A percentile compares a stretch with the other conserved stretches of the same genome.
phyloP scores from a whole-genome alignment of 2,113 vertebrate species.

The Hemiscyllium ocellatum region DNA sequence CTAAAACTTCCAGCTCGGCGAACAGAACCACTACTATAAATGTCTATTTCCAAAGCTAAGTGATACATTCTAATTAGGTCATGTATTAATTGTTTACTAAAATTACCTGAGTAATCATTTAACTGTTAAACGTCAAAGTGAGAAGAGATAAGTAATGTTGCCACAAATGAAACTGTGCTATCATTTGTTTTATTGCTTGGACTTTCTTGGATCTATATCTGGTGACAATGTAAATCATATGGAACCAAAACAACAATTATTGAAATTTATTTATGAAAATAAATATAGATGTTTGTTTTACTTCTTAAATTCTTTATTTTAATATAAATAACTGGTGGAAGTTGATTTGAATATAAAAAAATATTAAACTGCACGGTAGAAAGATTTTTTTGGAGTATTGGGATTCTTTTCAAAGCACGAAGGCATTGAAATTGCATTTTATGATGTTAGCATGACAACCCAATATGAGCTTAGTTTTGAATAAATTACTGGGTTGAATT shows the following conservation, averaged over 20 bases:
- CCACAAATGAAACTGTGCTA: background rate
- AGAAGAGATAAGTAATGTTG: background rate
- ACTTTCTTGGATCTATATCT: background rate
- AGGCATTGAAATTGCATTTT: background rate
- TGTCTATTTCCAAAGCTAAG: background rate
- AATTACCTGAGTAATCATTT: background rate
- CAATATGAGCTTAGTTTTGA: background rate
- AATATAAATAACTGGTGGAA: background rate
- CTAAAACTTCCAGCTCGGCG: too few relatives aligned
- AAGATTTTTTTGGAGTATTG: background rate
- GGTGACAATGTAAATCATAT: background rate
- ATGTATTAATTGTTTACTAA: background rate
- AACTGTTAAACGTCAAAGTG: background rate
- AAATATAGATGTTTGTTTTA: background rate
- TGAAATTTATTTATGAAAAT: background rate
- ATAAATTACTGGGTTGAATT: background rate
- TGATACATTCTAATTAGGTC: background rate
- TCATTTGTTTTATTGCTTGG: background rate
- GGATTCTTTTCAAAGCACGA: background rate
- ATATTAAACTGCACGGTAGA: background rate
- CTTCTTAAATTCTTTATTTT: background rate
- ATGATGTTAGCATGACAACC: background rate
- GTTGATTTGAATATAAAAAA: background rate
- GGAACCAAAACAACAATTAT: background rate
- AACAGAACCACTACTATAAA: too few relatives aligned